Percentiles rank a stretch among this genome's conserved stretches.
phyloP scores from a whole-genome alignment of 2,888 invertebrate species.

The Pollenia amentaria region DNA sequence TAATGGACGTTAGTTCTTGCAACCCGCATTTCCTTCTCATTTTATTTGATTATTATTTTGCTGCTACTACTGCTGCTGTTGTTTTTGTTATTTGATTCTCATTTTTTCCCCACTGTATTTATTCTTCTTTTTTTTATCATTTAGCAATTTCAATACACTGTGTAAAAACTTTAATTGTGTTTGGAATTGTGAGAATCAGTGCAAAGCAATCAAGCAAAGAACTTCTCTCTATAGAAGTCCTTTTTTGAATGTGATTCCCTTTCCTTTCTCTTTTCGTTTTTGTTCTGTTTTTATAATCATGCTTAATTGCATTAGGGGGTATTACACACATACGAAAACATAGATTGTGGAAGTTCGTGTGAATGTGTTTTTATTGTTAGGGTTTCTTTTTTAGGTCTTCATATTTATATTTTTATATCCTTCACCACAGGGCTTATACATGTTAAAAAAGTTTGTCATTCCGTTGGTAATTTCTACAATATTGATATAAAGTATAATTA shows the following conservation, averaged over 20 bases:
- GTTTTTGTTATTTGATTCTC: not conserved
- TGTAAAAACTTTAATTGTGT: slow-evolving; percentile 64
- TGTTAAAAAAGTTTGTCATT: too few relatives aligned
- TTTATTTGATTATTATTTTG: slow-evolving; percentile 46
- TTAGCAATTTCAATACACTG: slow-evolving; percentile 59
- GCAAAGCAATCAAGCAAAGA: slow-evolving; percentile 67
- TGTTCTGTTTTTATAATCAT: slow-evolving; percentile 59
- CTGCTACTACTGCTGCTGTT: slow-evolving; percentile 1
- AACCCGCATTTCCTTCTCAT: slow-evolving; percentile 65
- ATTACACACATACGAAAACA: not conserved
- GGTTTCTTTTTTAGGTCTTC: not conserved
- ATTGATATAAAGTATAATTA: too few relatives aligned
- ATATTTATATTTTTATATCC: too few relatives aligned
- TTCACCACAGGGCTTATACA: too few relatives aligned
- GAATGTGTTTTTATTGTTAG: not conserved
- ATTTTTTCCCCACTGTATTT: slow-evolving; percentile 23
- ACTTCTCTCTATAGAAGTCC: slow-evolving; percentile 30
- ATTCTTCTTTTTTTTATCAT: slow-evolving; percentile 48
- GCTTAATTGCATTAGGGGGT: slow-evolving; percentile 56
- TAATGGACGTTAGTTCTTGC: slow-evolving; percentile 55
- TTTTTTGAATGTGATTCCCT: slow-evolving; percentile 20
- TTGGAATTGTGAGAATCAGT: slow-evolving; percentile 63
- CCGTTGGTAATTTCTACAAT: too few relatives aligned
- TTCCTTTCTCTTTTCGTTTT: not conserved
- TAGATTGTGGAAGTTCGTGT: not conserved